Evolutionary conservation across 2,888 invertebrate genomes (phyloP), one percentile per base, ranked within the genome.

Genomic region (Adineta ricciae): DNA sequence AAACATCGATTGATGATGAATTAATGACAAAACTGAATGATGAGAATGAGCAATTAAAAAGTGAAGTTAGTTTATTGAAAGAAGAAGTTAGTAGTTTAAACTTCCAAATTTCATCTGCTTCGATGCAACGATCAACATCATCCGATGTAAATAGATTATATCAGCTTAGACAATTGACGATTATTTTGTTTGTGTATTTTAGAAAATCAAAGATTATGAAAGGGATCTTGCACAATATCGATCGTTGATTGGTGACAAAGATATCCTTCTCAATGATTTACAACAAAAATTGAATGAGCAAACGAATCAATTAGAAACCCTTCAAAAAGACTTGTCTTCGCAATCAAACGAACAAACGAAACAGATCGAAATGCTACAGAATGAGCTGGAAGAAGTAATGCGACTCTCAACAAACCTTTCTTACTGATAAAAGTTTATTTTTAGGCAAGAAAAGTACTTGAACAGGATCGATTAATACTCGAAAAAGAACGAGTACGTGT

Each of bases 201-300:
- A 78, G 78, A 78, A n/a, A 78, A 78, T 78, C 1, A 78, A 78
- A 41, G 41, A 38, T 41, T 78, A 78, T 78, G 78, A 78, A 78
- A 24, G n/a, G 2, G 41, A 78, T 11, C 3, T 78, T 41, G 24
- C 7, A 2, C 0, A 78, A n/a, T 41, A 41, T 41, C 24, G n/a
- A 78, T 24, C 78, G n/a, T 11, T n/a, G 11, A 41, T 78, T 24
- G 41, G 41, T 2, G 3, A 8, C 7, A 78, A 78, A 78, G 78
- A 78, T 78, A 41, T 1, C n/a, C 19, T 19, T 9, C n/a, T 41
- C 14, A 78, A 78, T 41, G 41, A 41, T n/a, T 78, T 78, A 41
- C 38, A 78, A 78, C 24, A 78, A 38, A 38, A 78, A 41, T 41
- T 24, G 38, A 24, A 41, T 38, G 41, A 41, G n/a, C 78, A 78